Percentiles rank a stretch among this genome's conserved stretches.
Evolutionary conservation across 2,113 vertebrate genomes (phyloP).

Genomic region (Zosterops hypoxanthus): DNA sequence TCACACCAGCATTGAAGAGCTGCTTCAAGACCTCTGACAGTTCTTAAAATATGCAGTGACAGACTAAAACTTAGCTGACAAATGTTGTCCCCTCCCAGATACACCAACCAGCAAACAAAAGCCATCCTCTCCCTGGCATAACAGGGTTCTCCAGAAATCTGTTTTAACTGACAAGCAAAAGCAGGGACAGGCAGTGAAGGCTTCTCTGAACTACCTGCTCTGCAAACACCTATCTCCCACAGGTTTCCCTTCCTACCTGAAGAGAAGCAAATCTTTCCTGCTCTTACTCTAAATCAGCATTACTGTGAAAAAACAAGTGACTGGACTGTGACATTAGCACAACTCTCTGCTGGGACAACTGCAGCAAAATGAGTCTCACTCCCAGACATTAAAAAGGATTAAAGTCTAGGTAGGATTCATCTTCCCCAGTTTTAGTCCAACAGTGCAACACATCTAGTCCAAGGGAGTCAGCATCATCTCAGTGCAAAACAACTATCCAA

Average conservation of each 20-base stretch:
- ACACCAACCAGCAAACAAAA: background rate
- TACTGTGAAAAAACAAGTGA: background rate
- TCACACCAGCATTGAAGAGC: background rate
- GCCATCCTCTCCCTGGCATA: background rate
- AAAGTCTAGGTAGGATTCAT: background rate
- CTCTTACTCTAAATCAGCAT: background rate
- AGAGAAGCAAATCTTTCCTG: background rate
- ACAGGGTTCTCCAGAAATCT: slow-evolving; percentile 1
- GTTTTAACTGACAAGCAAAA: background rate
- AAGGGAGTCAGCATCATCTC: background rate
- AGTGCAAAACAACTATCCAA: background rate
- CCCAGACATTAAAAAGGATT: background rate
- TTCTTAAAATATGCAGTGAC: background rate
- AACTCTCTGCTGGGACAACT: background rate
- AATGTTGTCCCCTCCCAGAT: background rate
- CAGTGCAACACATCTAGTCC: background rate
- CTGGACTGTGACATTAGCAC: background rate
- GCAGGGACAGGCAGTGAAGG: background rate
- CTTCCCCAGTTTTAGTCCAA: background rate
- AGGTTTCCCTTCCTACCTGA: background rate
- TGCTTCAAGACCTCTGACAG: background rate
- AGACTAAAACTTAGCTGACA: background rate
- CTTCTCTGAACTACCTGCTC: background rate
- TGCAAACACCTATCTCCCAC: background rate
- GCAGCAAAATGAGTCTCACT: background rate